Percentiles rank a stretch among this genome's conserved stretches.
Evolutionary conservation across 2,797 vertebrate genomes (phyloP).

Genomic region (Xiphophorus birchmanni): DNA sequence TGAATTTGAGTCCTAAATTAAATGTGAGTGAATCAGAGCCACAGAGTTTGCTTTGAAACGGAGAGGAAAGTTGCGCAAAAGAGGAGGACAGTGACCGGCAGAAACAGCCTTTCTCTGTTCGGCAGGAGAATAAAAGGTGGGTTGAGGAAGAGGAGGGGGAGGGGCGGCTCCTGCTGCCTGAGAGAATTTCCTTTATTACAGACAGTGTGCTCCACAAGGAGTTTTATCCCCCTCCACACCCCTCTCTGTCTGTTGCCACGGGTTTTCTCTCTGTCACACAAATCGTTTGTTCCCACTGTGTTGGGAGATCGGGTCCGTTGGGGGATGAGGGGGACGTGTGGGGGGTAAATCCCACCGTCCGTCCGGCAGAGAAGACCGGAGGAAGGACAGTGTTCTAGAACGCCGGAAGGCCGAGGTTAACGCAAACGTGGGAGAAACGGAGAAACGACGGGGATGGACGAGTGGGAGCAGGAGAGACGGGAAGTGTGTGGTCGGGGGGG

Average conservation of each 20-base stretch:
- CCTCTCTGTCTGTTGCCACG: conserved; percentile 39
- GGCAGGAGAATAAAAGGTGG: conserved; percentile 52
- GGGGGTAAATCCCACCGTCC: conserved; percentile 18
- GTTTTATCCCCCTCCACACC: conserved; percentile 2
- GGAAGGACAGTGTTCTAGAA: conserved; percentile 53
- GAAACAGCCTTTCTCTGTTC: conserved; percentile 67
- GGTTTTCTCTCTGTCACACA: conserved; percentile 33
- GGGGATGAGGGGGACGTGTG: not conserved
- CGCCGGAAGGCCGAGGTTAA: conserved; percentile 40
- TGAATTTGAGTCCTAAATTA: conserved; percentile 52
- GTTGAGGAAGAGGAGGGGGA: conserved; percentile 20
- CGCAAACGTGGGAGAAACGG: conserved; percentile 39
- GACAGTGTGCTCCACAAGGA: conserved; percentile 20
- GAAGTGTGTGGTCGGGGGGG: conserved; percentile 69
- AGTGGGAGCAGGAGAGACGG: conserved; percentile 61
- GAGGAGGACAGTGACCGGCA: conserved; percentile 55
- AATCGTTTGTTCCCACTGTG: conserved; percentile 28
- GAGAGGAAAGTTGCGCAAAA: conserved; percentile 49
- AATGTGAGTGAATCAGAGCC: conserved; percentile 41
- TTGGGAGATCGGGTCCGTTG: not conserved
- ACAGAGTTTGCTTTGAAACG: conserved; percentile 41
- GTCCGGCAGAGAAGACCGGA: conserved; percentile 31
- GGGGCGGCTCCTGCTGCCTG: conserved; percentile 22
- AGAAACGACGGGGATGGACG: conserved; percentile 36
- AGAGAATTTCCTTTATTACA: conserved; percentile 51